Conservation (phyloP, 1,140 invertebrate genomes). For the Nephotettix cincticeps region DNA sequence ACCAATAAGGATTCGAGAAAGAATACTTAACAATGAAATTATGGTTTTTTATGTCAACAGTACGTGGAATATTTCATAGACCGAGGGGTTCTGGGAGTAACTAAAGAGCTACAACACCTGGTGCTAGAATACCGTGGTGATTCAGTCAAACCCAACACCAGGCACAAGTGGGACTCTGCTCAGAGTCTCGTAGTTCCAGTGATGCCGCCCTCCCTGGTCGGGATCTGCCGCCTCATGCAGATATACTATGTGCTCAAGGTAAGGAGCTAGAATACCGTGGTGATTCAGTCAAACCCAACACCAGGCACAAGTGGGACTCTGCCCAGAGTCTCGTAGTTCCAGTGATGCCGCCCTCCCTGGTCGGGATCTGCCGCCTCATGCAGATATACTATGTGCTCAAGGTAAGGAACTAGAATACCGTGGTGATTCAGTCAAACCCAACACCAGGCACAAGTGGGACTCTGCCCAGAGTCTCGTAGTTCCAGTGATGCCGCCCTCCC, state of each 20-base stretch:
- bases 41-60: too few relatives aligned
- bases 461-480: constrained; percentile 66
- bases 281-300: constrained; percentile 60
- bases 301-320: constrained; percentile 65
- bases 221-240: constrained; percentile 73
- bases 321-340: constrained; percentile 68
- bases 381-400: constrained; percentile 81
- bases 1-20: too few relatives aligned
- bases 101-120: constrained; percentile 67
- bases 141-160: constrained; percentile 58
- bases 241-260: constrained; percentile 81
- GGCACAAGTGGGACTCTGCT: constrained; percentile 65
- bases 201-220: constrained; percentile 75
- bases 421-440: constrained; percentile 61
- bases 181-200: constrained; percentile 70
- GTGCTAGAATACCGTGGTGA: constrained; percentile 73
- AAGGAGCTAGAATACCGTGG: constrained; percentile 72
- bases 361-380: constrained; percentile 72
- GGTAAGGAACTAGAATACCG: constrained; percentile 74
- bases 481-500: constrained; percentile 75
- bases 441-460: constrained; percentile 64
- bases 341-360: constrained; percentile 72
- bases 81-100: constrained; percentile 72
- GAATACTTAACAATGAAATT: too few relatives aligned
- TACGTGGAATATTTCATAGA: constrained; percentile 81